These are phyloP conservation scores for Xanthia togata DNA, from an alignment of 2,888 invertebrate species.

Conservation along the genomic window DNA sequence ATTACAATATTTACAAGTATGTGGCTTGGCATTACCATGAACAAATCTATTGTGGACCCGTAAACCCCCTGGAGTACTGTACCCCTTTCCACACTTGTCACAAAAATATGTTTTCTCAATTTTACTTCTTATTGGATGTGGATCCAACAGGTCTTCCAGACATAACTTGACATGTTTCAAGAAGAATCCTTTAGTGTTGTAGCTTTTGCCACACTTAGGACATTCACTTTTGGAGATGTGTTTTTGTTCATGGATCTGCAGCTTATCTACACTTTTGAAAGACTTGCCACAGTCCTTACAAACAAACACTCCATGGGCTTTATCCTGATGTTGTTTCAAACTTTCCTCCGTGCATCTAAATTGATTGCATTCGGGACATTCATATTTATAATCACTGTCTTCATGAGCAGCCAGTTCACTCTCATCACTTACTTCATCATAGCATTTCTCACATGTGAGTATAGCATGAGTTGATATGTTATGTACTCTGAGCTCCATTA, in stretches of 20 bases:
- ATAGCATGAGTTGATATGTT: slow-evolving; percentile 72
- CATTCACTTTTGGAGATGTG: slow-evolving; percentile 80
- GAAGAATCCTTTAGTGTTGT: slow-evolving; percentile 82
- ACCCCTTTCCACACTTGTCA: slow-evolving; percentile 82
- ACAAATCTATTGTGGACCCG: slow-evolving; percentile 83
- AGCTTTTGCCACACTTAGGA: slow-evolving; percentile 84
- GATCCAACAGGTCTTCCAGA: slow-evolving; percentile 78
- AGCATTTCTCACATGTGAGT: slow-evolving; percentile 78
- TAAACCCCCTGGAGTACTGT: slow-evolving; percentile 83
- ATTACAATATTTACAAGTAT: slow-evolving; percentile 81
- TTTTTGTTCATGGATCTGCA: slow-evolving; percentile 81
- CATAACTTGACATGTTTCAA: slow-evolving; percentile 83
- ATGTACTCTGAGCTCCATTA: slow-evolving; percentile 74
- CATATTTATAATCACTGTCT: slow-evolving; percentile 66
- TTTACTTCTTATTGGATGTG: slow-evolving; percentile 81
- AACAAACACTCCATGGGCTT: slow-evolving; percentile 73
- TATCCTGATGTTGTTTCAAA: slow-evolving; percentile 75
- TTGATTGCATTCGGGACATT: slow-evolving; percentile 77
- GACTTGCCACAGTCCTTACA: slow-evolving; percentile 85
- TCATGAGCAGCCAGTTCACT: slow-evolving; percentile 71
- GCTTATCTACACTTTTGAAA: slow-evolving; percentile 76
- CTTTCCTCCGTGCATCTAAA: slow-evolving; percentile 74
- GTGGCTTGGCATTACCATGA: slow-evolving; percentile 84
- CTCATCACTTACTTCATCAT: slow-evolving; percentile 69
- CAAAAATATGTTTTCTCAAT: slow-evolving; percentile 78